Base-by-base conservation (phyloP, 2,888 invertebrate genomes). In the Oxytorus armatus region DNA sequence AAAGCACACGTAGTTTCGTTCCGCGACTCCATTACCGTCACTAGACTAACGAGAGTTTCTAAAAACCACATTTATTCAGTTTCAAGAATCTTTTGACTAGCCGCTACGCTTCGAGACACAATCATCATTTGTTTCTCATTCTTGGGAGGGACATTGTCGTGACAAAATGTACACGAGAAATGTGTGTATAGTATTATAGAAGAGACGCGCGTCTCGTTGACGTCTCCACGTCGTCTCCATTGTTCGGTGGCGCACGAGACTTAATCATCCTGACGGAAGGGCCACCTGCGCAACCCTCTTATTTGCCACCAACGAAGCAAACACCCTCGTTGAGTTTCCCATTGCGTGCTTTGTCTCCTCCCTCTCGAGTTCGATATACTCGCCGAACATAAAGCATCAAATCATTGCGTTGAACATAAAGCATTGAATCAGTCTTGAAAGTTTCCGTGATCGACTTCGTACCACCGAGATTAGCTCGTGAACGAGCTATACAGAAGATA, bases 181-280 rank as follows among this genome's bases (percentile, higher is more conserved):
- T 42, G 33, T 36, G 25, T 49, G 47, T 8, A 18, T 36, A 18
- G n/a, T n/a, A n/a, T n/a, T 39, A 44, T 7, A 33, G 14, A 65
- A 55, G 63, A 44, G 79, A 63, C 59, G 36, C 36, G 47, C 63
- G 36, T n/a, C n/a, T n/a, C n/a, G 70, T 61, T 72, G 70, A 57
- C 39, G 68, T 69, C 53, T 81, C n/a, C 82, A 77, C 85, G 86
- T 84, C 84, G 84, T 83, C 79, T 85, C 85, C 29, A 89, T 89
- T 89, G 88, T 88, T 87, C 86, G 84, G 79, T 80, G 82, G 86
- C 82, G 82, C 84, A 82, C 84, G 85, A 85, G 86, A 86, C 84
- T 88, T 88, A 85, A 88, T 88, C 85, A 86, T 87, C 85, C 72
- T 84, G 87, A 87, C 86, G 82, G 84, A 87, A 84, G 84, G 86